phyloP scores from a whole-genome alignment of 2,113 vertebrate species.

The Chlamydotis undulata region DNA sequence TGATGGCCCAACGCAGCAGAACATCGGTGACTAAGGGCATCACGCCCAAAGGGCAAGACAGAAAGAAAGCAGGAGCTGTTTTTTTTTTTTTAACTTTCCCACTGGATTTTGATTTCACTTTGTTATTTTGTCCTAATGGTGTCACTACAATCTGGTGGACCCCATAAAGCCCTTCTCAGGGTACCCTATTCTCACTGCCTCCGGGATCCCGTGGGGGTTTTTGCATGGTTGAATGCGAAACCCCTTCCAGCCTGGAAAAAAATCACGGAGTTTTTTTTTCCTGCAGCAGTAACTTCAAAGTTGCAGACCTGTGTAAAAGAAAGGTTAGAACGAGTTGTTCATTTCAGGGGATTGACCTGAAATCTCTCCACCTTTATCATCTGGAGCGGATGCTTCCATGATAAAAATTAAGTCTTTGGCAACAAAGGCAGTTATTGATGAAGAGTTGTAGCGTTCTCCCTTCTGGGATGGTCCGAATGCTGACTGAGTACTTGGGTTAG shows the following conservation, averaged over 20 bases:
- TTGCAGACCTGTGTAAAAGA: not conserved
- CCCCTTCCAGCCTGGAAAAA: not conserved
- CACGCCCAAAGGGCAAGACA: not conserved
- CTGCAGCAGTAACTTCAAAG: not conserved
- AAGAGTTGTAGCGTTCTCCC: not conserved
- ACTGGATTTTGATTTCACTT: not conserved
- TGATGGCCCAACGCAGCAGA: not conserved
- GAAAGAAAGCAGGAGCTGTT: not conserved
- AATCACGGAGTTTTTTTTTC: not conserved
- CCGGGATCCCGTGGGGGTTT: not conserved
- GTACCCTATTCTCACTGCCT: not conserved
- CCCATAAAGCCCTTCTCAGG: not conserved
- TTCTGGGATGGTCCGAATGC: not conserved
- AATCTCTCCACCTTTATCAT: not conserved
- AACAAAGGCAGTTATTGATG: not conserved
- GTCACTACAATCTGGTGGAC: not conserved
- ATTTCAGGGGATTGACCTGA: not conserved
- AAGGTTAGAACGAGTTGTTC: not conserved
- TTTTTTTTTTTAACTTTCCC: not conserved
- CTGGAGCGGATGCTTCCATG: not conserved
- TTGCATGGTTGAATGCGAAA: not conserved
- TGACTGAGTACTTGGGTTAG: not conserved
- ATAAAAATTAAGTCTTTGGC: constrained; percentile 16
- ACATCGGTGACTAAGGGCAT: not conserved
- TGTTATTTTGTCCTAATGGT: not conserved